Conservation (phyloP, 2,113 vertebrate genomes). For the Stictonetta naevosa region DNA sequence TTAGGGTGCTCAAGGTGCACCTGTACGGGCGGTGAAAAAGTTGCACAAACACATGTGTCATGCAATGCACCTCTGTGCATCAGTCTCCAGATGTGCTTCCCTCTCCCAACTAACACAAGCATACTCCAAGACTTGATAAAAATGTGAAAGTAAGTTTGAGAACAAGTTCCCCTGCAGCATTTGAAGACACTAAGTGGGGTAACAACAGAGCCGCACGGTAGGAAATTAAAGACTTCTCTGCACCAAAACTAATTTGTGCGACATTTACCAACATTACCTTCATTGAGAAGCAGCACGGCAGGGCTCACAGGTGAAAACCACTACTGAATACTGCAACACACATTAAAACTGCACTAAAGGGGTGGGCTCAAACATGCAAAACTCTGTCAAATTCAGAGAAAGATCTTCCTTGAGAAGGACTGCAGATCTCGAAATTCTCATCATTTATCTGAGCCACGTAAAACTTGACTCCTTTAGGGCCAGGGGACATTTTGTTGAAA, state of each 20-base stretch:
- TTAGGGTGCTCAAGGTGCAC: neutral
- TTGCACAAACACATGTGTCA: neutral
- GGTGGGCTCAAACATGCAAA: neutral
- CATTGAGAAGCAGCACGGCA: neutral
- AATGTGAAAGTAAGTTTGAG: neutral
- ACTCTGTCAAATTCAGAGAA: neutral
- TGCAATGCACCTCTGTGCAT: neutral
- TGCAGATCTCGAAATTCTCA: neutral
- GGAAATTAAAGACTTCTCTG: constrained; percentile 15
- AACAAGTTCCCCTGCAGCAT: neutral
- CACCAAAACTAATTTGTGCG: constrained; percentile 20
- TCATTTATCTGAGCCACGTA: neutral
- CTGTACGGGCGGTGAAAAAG: accelerated
- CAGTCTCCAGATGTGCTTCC: neutral
- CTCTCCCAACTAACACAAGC: neutral
- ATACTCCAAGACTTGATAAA: neutral
- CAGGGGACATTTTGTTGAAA: neutral
- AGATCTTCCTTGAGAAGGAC: neutral
- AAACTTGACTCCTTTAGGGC: neutral
- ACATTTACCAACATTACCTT: constrained; percentile 8
- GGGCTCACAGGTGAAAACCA: neutral
- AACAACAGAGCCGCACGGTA: neutral
- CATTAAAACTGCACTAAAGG: neutral
- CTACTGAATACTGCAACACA: neutral
- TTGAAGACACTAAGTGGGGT: neutral